Conservation (phyloP, 1,140 invertebrate genomes). For the Diabrotica undecimpunctata region DNA sequence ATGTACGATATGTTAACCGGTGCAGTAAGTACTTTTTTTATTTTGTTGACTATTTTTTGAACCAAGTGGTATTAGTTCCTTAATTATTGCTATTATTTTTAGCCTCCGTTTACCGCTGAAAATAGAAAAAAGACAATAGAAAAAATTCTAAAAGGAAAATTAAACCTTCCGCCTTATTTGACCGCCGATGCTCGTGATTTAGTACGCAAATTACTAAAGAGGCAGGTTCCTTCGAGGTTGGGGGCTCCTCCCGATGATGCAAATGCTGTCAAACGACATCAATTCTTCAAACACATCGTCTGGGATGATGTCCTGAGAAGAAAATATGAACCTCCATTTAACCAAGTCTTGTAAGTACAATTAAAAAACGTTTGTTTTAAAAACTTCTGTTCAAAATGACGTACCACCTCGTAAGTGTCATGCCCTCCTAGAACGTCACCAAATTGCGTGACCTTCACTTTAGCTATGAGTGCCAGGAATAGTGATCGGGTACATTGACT, state of each 20-base stretch:
- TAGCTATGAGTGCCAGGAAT: too few relatives aligned
- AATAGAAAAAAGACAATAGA: conserved; percentile 98
- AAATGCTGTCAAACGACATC: conserved; percentile 80
- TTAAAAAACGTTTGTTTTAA: not conserved
- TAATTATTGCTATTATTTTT: conserved; percentile 42
- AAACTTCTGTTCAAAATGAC: too few relatives aligned
- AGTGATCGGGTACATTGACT: too few relatives aligned
- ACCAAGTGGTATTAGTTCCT: too few relatives aligned
- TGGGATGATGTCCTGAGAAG: conserved; percentile 90
- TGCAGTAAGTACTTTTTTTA: conserved; percentile 62
- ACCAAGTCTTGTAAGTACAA: conserved; percentile 70
- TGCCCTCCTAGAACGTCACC: too few relatives aligned
- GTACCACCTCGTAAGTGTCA: too few relatives aligned
- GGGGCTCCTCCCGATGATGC: conserved; percentile 84
- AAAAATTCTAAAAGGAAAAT: conserved; percentile 94
- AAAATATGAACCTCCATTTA: conserved; percentile 88
- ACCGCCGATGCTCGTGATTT: conserved; percentile 92
- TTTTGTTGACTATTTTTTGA: not conserved
- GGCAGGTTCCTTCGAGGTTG: conserved; percentile 61
- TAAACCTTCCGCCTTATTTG: conserved; percentile 90
- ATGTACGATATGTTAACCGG: conserved; percentile 99
- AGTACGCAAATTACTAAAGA: conserved; percentile 80
- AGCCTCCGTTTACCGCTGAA: conserved; percentile 96
- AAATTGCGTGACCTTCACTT: too few relatives aligned
- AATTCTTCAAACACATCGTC: conserved; percentile 88